Percentiles rank a stretch among this genome's conserved stretches.
Evolutionary conservation across 2,888 invertebrate genomes (phyloP).

Genomic region (Hyposoter dolosus): DNA sequence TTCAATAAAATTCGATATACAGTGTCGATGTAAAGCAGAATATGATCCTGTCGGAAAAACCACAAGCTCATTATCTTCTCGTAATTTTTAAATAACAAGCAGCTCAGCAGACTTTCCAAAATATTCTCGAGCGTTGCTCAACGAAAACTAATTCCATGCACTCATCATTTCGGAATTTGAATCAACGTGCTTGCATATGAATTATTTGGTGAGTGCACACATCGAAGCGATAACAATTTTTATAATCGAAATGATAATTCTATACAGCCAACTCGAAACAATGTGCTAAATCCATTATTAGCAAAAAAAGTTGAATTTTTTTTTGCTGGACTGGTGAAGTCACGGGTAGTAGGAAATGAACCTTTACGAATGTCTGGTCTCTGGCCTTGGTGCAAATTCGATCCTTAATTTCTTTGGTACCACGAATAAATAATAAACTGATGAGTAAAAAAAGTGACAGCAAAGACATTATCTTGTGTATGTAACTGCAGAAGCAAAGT

Average conservation of each 20-base stretch:
- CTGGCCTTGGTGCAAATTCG: not conserved
- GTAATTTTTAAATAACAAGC: not conserved
- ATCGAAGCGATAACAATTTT: not conserved
- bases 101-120: constrained; percentile 11
- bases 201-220: not conserved
- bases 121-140: not conserved
- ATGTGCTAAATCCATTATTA: not conserved
- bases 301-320: not conserved
- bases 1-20: not conserved
- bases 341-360: not conserved
- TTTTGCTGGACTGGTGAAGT: not conserved
- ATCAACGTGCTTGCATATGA: not conserved
- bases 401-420: not conserved
- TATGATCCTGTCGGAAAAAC: not conserved
- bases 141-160: not conserved
- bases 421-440: not conserved
- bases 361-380: not conserved
- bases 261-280: not conserved
- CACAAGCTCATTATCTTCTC: not conserved
- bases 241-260: not conserved
- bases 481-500: constrained; percentile 15
- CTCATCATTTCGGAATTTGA: not conserved
- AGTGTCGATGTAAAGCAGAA: not conserved
- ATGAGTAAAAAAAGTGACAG: not conserved
- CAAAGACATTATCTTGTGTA: not conserved